These are phyloP conservation scores for Dicranocentrus wangi DNA, from an alignment of 2,888 invertebrate genomes.

Conservation along the genomic window DNA sequence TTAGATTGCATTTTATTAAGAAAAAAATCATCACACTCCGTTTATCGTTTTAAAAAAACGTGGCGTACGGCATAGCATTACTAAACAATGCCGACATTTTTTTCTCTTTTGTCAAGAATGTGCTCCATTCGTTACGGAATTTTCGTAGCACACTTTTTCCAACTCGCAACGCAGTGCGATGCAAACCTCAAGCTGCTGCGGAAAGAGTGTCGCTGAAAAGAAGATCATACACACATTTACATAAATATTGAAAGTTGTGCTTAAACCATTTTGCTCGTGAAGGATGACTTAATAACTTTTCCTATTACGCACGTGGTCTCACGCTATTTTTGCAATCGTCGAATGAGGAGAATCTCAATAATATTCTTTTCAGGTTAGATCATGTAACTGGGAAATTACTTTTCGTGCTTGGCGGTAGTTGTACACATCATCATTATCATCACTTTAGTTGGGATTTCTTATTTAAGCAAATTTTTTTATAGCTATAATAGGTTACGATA, in stretches of 20 bases:
- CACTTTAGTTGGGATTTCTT: conserved; percentile 5
- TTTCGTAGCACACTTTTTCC: not conserved
- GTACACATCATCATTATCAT: no score
- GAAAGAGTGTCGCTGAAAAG: conserved; percentile 4
- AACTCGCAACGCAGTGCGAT: no score
- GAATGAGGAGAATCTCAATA: conserved; percentile 51
- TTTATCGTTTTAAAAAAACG: no score
- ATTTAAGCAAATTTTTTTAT: conserved; percentile 37
- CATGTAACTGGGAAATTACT: conserved; percentile 54
- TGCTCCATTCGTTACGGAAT: not conserved
- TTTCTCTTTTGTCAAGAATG: not conserved
- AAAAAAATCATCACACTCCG: not conserved
- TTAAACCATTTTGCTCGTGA: conserved; percentile 8
- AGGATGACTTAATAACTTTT: conserved; percentile 27
- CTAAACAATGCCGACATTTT: not conserved
- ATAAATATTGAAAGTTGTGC: conserved; percentile 11
- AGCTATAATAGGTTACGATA: conserved; percentile 54
- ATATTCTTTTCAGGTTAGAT: conserved; percentile 55
- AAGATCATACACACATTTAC: conserved; percentile 1
- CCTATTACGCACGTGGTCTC: conserved; percentile 53
- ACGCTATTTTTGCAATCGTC: conserved; percentile 45
- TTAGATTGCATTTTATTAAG: not conserved
- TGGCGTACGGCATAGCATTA: not conserved
- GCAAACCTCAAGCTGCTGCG: conserved; percentile 14
- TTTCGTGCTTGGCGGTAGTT: conserved; percentile 46